These are phyloP conservation scores for Eriocheir sinensis DNA, from an alignment of 1,140 invertebrate genomes.

Conservation along the genomic window DNA sequence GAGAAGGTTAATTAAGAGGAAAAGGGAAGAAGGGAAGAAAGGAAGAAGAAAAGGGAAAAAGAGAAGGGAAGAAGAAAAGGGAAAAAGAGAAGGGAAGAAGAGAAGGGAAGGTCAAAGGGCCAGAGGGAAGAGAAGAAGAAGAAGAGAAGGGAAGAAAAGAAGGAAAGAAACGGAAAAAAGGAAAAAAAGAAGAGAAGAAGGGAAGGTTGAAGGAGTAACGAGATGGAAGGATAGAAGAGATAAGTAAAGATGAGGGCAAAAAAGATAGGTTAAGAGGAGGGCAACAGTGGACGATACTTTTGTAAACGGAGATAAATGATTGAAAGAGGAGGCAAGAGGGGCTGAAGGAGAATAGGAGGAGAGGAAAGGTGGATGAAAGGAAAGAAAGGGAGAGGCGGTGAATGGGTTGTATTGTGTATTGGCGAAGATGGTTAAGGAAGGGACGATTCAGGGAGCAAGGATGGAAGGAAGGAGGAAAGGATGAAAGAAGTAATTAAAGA, in stretches of 20 bases:
- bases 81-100: background rate
- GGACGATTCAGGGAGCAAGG: too few relatives aligned
- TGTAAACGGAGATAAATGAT: background rate
- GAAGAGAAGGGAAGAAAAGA: background rate
- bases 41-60: background rate
- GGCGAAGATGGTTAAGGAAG: too few relatives aligned
- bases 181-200: background rate
- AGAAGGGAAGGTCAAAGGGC: background rate
- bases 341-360: background rate
- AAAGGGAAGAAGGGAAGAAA: background rate
- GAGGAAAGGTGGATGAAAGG: background rate
- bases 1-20: background rate
- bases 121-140: background rate
- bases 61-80: background rate
- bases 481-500: too few relatives aligned
- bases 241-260: background rate
- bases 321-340: background rate
- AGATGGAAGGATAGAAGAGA: background rate
- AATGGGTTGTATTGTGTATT: too few relatives aligned
- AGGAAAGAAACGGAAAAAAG: background rate
- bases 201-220: background rate
- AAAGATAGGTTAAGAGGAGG: background rate
- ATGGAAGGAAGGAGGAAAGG: too few relatives aligned
- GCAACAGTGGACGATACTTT: background rate
- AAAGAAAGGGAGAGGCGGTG: background rate